Evolutionary conservation across 2,113 vertebrate genomes (phyloP).

Genomic region (Phylloscopus whistleri): DNA sequence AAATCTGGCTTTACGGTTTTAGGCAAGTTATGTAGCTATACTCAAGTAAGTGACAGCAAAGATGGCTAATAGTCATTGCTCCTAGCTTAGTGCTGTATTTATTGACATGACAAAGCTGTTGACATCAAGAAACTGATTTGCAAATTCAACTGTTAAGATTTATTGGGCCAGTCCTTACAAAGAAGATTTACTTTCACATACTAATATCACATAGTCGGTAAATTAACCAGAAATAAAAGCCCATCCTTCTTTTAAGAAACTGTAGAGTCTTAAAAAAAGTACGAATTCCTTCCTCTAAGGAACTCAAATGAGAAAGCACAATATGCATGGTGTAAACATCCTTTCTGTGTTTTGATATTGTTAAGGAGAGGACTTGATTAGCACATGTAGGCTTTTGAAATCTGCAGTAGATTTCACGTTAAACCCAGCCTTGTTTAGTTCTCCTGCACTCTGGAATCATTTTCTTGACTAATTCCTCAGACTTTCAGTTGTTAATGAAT

Average conservation of each 20-base stretch:
- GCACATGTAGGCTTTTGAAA: background rate
- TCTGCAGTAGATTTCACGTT: background rate
- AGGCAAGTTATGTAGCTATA: background rate
- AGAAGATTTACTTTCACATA: background rate
- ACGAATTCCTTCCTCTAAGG: background rate
- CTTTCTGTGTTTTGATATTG: background rate
- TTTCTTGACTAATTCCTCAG: background rate
- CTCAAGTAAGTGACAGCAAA: background rate
- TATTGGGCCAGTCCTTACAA: background rate
- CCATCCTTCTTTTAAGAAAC: background rate
- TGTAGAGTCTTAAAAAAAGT: background rate
- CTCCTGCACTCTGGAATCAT: background rate
- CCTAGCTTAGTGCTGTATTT: background rate
- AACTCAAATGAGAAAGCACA: background rate
- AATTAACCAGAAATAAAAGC: background rate
- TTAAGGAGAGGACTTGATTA: background rate
- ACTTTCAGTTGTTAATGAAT: background rate
- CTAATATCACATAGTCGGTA: background rate
- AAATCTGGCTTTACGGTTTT: background rate
- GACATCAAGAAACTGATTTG: background rate
- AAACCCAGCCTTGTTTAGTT: background rate
- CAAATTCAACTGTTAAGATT: background rate
- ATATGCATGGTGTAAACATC: background rate
- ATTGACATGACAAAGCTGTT: background rate
- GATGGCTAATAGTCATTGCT: background rate